phyloP scores from a whole-genome alignment of 2,113 vertebrate genomes.

The Caloenas nicobarica region DNA sequence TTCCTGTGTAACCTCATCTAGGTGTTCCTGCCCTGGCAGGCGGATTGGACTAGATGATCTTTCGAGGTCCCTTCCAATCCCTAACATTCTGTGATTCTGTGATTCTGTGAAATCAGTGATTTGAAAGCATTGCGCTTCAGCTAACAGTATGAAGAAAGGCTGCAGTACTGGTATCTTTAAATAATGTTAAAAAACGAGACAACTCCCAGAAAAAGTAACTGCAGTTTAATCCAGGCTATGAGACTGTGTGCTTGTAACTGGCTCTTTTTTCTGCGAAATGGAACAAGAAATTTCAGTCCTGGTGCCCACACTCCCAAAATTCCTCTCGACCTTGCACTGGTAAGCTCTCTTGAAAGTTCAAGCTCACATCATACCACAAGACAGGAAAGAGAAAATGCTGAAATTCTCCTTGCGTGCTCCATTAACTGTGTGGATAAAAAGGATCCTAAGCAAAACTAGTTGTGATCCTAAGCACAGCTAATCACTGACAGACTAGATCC shows the following conservation, averaged over 20 bases:
- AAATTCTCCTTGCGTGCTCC: neutral
- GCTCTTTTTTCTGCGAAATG: neutral
- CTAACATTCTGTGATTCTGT: no score
- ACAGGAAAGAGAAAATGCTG: neutral
- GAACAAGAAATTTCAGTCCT: neutral
- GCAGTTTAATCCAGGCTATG: neutral
- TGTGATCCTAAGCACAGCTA: neutral
- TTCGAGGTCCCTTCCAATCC: no score
- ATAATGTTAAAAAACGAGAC: neutral
- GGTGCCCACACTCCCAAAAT: neutral
- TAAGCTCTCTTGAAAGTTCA: neutral
- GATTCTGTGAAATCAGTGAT: no score
- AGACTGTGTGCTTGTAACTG: neutral
- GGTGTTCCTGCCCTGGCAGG: no score
- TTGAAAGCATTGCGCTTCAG: neutral
- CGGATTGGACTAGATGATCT: no score
- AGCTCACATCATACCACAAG: neutral
- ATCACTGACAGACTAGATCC: neutral
- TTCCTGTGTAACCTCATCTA: no score
- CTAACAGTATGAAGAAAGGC: neutral
- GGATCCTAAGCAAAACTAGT: neutral
- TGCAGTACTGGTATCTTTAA: neutral
- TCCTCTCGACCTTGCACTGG: neutral
- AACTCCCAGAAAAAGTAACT: neutral
- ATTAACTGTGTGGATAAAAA: neutral